Evolutionary conservation across 2,797 vertebrate genomes (phyloP), one percentile per base, ranked within the genome.

Genomic region (Clamator glandarius): DNA sequence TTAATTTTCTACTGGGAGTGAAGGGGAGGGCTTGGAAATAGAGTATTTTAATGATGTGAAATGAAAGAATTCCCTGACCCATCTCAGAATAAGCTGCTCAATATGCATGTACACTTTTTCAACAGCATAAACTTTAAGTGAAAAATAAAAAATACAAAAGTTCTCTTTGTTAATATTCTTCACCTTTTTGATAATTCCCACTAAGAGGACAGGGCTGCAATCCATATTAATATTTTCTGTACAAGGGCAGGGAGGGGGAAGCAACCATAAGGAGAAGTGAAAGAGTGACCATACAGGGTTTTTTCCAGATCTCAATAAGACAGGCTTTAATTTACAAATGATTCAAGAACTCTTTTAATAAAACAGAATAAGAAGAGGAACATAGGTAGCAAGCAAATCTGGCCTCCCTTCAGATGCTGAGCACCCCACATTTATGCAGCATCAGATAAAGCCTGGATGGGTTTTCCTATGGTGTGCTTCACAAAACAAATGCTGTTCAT

Each of bases 201-300:
- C 42, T 42, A 42, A 11, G 42, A 42, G 42, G 18, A 35, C 16
- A 26, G 25, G 29, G 20, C 13, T 51, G 3, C 26, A 48, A 11
- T 23, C 7, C 33, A 63, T 41, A 59, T 15, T 51, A 6, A 4
- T 16, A 6, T 6, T 31, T 2, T 36, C 46, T 78, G 31, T 39
- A 20, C 13, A 5, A 7, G 7, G 28, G 3, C 11, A 36, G 7
- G 8, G 14, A 39, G 6, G 20, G 9, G 19, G 11, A 79, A 28
- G 21, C 0, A n/a, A 0, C 36, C 1, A 1, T 13, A 15, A 76
- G 17, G 8, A 64, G 55, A 24, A 15, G 7, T 31, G 23, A 31
- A 46, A 36, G n/a, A 21, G 23, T 42, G 9, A 39, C 0, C 1
- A 8, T 35, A 25, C 5, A 44, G 31, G 15, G 8, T 2, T 26